These are phyloP conservation scores for Perodicticus potto DNA, from an alignment of 2,797 vertebrate species.

Conservation along the genomic window DNA sequence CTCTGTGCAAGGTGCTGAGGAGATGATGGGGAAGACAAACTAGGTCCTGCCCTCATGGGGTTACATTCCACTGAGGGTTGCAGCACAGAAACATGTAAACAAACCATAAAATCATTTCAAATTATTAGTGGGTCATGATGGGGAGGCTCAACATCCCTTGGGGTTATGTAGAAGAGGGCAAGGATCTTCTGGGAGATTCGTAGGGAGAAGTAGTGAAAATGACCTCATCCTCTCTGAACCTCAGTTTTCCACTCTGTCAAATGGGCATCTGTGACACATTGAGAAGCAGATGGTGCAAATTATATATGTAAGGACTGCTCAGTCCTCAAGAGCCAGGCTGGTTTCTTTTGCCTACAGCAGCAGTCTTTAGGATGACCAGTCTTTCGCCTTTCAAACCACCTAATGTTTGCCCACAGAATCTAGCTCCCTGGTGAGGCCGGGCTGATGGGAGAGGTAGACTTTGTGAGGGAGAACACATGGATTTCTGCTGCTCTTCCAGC, in stretches of 20 bases:
- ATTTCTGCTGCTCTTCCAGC: not conserved
- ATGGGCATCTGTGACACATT: not conserved
- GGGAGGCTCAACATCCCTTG: not conserved
- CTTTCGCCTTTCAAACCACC: not conserved
- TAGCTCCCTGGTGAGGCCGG: not conserved
- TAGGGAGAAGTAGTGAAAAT: conserved; percentile 7
- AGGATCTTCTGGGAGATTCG: not conserved
- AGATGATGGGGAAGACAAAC: not conserved
- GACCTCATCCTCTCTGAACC: not conserved
- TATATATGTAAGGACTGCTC: not conserved
- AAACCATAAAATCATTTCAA: conserved; percentile 6
- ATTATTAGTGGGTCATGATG: not conserved
- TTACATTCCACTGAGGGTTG: not conserved
- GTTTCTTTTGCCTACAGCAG: not conserved
- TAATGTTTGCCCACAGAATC: conserved; percentile 34
- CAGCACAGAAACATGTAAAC: not conserved
- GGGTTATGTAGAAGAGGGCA: not conserved
- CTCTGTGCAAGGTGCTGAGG: not conserved
- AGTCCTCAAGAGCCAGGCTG: not conserved
- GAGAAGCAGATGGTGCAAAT: not conserved
- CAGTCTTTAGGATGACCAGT: not conserved
- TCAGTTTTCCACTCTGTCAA: conserved; percentile 14
- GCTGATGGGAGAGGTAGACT: not conserved
- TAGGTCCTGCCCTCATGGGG: not conserved
- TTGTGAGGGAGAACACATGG: not conserved